Base-by-base conservation (phyloP, 2,797 vertebrate species). In the Allobates femoralis region DNA sequence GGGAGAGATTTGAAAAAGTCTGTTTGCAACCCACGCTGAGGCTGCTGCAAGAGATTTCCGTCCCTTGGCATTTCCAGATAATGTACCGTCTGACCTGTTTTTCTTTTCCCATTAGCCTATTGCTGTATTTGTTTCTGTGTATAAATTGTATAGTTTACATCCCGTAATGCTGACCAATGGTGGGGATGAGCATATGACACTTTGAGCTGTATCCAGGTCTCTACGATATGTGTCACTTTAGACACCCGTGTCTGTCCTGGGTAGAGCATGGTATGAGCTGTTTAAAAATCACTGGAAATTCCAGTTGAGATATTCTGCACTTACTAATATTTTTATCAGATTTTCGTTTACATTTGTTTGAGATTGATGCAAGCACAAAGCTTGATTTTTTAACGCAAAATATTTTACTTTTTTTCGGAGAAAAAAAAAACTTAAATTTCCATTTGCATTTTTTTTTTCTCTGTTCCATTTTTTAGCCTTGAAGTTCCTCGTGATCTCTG, bases 301-400 rank as follows among this genome's bases (percentile, higher is more conserved):
- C 94, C 92, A 91, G 94, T 92, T 91, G 92, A 95, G 92, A 92
- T 92, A 91, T 91, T 94, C 94, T 93, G 95, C 95, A 97, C 95
- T 95, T 93, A 93, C 91, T 93, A 92, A 93, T 92, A 92, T 95
- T 97, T 96, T 95, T 96, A 94, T 94, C 92, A 90, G 92, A 94
- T 94, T 94, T 95, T 84, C 92, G 93, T 97, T 97, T 94, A 95
- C 92, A 93, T 97, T 95, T 93, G 95, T 96, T 97, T 95, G 90
- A 94, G 93, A 95, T 92, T 91, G 95, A 95, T 93, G 95, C 96
- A 97, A 98, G 96, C 96, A 98, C 97, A 98, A 97, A 92, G 96
- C 96, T 97, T 97, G 95, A 93, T 96, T 97, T 97, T 94, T 96
- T 95, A 96, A 95, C 93, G 94, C 93, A 94, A 96, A 94, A 94